Percentiles rank a stretch among this genome's conserved stretches.
These are phyloP conservation scores for Triplophysa yarkandensis DNA, from an alignment of 2,797 vertebrate genomes.

Conservation along the genomic window DNA sequence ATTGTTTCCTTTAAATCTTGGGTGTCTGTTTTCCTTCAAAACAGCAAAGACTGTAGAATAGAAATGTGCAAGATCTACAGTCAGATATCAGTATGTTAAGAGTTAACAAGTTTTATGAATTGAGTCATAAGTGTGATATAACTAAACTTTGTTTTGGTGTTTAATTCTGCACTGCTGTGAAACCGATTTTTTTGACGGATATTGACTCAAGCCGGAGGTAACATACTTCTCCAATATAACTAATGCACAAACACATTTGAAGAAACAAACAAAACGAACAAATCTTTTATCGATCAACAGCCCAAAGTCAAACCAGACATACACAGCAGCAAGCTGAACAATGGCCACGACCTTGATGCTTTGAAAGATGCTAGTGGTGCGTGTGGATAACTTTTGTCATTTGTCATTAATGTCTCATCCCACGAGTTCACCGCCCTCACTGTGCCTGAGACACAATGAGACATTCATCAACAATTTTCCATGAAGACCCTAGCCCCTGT, in stretches of 20 bases:
- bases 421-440: constrained; percentile 48
- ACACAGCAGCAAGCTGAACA: constrained; percentile 31
- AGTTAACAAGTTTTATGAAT: not conserved
- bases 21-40: not conserved
- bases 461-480: constrained; percentile 41
- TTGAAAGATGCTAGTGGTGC: constrained; percentile 14
- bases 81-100: constrained; percentile 10
- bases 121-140: not conserved
- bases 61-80: not conserved
- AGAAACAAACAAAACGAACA: constrained; percentile 3
- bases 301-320: constrained; percentile 22
- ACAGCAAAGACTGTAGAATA: not conserved
- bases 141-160: not conserved
- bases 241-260: constrained; percentile 10
- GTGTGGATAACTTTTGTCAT: constrained; percentile 49
- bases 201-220: not conserved
- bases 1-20: not conserved
- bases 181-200: not conserved
- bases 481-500: constrained; percentile 31
- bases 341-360: constrained; percentile 59
- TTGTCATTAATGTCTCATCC: constrained; percentile 56
- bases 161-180: not conserved
- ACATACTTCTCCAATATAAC: not conserved
- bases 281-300: constrained; percentile 9
- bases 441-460: constrained; percentile 46